A percentile compares a stretch with the other conserved stretches of the same genome.
Evolutionary conservation across 2,888 invertebrate genomes (phyloP).

Genomic region (Ichneumon xanthorius): DNA sequence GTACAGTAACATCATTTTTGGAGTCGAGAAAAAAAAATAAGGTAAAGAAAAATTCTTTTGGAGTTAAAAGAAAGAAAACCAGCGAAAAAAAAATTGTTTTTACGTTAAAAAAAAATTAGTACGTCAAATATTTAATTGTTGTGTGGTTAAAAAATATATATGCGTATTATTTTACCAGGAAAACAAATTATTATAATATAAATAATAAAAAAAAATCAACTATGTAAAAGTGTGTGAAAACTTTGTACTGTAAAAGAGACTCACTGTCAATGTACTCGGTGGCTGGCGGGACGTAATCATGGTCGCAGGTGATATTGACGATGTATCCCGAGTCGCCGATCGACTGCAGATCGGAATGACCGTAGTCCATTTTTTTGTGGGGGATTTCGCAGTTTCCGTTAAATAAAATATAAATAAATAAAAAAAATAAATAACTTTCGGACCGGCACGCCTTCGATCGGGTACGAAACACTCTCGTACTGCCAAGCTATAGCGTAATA

Average conservation of each 20-base stretch:
- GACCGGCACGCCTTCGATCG: constrained; percentile 27
- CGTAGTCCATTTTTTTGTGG: constrained; percentile 61
- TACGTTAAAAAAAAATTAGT: no score
- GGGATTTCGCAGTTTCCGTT: constrained; percentile 11
- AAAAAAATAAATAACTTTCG: constrained; percentile 32
- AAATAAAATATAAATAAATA: constrained; percentile 31
- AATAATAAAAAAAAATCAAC: no score
- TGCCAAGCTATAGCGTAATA: constrained; percentile 54
- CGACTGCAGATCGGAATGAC: constrained; percentile 7
- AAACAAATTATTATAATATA: no score
- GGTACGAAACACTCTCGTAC: constrained; percentile 40
- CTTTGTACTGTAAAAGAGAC: constrained; percentile 63
- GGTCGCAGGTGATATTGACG: constrained; percentile 77
- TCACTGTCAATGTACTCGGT: constrained; percentile 81
- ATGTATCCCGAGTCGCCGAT: constrained; percentile 53
- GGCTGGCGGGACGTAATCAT: constrained; percentile 77
- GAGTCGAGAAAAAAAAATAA: no score
- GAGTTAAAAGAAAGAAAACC: no score
- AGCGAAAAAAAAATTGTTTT: no score
- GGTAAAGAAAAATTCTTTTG: no score
- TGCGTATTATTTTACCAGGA: no score
- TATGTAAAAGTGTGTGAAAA: no score
- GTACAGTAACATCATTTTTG: no score
- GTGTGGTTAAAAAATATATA: no score
- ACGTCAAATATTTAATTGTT: no score